Evolutionary conservation across 2,888 invertebrate genomes (phyloP), one percentile per base, ranked within the genome.

Genomic region (Cryptosula pallasiana): DNA sequence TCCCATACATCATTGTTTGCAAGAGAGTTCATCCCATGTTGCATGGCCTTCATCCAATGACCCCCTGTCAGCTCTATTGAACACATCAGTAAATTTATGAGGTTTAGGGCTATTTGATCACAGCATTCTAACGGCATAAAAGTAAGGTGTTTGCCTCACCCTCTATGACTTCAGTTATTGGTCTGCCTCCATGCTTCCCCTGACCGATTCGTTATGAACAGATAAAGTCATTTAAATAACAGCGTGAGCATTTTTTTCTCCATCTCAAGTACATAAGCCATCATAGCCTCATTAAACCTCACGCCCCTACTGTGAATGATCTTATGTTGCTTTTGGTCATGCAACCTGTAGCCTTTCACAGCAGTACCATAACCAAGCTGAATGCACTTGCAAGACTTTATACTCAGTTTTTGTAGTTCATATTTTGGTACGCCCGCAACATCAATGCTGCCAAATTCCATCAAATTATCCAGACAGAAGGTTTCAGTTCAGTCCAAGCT

Each of bases 291-390:
- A 25, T 73, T 71, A 69, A 76, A 77, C 3, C 35, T 73, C 1
- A 76, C 74, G 63, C 75, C 73, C 2, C 73, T 71, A 32, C 73
- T 73, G 20, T 57, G 29, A 25, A 73, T 20, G 29, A 76, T 71
- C 20, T 54, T 54, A 0, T 13, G 9, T 3, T 54, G 20, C 3
- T 45, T 58, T 23, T 54, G 58, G 69, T 74, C 73, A 25, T 73
- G 71, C 63, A 73, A 71, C n/a, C 73, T 1, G 27, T 74, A 74
- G 2, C 69, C 73, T 29, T 74, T 72, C 25, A 71, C 34, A 1
- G 27, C 36, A 13, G 29, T 71, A 23, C 73, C 72, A 70, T 78
- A 76, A 1, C 77, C 76, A 3, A 78, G 34, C 55, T 75, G 69
- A 36, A 71, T 70, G n/a, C 69, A 57, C 35, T 35, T 71, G 32